Evolutionary conservation across 2,113 vertebrate species (phyloP).

Genomic region (Carettochelys insculpta): DNA sequence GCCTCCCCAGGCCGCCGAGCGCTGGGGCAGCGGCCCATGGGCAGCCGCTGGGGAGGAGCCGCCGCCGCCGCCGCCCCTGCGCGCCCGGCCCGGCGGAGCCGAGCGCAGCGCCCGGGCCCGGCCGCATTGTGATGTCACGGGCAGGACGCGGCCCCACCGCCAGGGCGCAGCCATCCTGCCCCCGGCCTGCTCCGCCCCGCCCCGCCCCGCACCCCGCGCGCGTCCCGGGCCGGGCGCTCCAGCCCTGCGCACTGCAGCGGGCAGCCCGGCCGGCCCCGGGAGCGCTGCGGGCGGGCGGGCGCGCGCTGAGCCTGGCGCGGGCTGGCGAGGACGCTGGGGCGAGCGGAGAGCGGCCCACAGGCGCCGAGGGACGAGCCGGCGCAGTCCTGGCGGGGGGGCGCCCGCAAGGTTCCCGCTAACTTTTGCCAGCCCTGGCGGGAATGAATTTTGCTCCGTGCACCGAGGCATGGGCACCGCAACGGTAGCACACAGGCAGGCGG

Average conservation of each 20-base stretch:
- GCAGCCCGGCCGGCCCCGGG: neutral
- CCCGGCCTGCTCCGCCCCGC: conserved; percentile 44
- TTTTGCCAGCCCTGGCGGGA: too few species aligned
- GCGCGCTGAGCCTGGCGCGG: neutral
- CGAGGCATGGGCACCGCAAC: too few species aligned
- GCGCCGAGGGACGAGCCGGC: too few species aligned
- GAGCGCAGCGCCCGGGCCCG: neutral
- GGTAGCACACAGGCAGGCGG: too few species aligned
- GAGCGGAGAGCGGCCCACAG: neutral
- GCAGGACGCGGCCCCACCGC: neutral
- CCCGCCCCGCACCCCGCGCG: neutral
- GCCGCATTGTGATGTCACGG: conserved; percentile 66
- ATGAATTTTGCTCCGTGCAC: too few species aligned
- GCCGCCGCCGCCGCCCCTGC: conserved; percentile 28
- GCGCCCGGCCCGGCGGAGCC: neutral
- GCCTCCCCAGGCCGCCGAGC: conserved; percentile 44
- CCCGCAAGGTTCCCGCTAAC: too few species aligned
- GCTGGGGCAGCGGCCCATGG: conserved; percentile 64
- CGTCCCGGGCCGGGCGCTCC: neutral
- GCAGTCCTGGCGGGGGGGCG: too few species aligned
- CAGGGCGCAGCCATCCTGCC: neutral
- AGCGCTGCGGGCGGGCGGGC: neutral
- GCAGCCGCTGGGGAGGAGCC: conserved; percentile 53
- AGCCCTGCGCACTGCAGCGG: neutral
- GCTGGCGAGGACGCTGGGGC: neutral